phyloP scores from a whole-genome alignment of 2,797 vertebrate genomes.

The Parambassis ranga region DNA sequence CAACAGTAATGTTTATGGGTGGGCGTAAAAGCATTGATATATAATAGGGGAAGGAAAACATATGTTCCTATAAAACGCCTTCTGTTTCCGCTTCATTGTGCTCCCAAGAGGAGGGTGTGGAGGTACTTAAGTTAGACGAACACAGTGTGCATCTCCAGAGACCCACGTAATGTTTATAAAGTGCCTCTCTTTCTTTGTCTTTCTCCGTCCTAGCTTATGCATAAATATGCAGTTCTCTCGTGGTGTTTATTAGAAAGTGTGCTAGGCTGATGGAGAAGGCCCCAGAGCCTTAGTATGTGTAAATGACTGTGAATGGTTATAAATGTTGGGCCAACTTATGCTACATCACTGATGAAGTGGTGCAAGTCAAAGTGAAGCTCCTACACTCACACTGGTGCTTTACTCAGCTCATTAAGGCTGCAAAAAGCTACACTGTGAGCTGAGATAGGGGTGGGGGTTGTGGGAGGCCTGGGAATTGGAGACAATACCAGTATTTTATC shows the following conservation, averaged over 20 bases:
- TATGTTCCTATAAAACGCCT: constrained; percentile 82
- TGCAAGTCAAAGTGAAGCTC: constrained; percentile 49
- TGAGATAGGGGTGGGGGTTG: constrained; percentile 43
- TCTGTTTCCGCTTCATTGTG: constrained; percentile 73
- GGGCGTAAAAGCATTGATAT: constrained; percentile 75
- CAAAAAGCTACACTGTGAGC: constrained; percentile 53
- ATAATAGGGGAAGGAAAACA: constrained; percentile 74
- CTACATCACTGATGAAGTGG: constrained; percentile 74
- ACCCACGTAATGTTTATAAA: constrained; percentile 77
- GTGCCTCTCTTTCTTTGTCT: constrained; percentile 44
- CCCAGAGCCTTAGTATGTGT: constrained; percentile 38
- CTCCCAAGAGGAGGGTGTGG: constrained; percentile 72
- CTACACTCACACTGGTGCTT: constrained; percentile 50
- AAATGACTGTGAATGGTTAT: constrained; percentile 70
- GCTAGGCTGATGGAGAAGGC: constrained; percentile 29
- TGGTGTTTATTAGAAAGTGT: constrained; percentile 47
- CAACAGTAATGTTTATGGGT: constrained; percentile 74
- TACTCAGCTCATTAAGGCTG: constrained; percentile 75
- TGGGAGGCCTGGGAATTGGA: constrained; percentile 60
- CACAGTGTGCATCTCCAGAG: constrained; percentile 63
- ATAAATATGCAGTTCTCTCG: constrained; percentile 14
- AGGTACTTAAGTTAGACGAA: constrained; percentile 75
- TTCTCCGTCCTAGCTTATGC: constrained; percentile 38
- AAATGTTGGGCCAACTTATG: constrained; percentile 63
- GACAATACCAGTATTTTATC: constrained; percentile 75